phyloP scores from a whole-genome alignment of 2,797 vertebrate species.

The Podarcis siculus region DNA sequence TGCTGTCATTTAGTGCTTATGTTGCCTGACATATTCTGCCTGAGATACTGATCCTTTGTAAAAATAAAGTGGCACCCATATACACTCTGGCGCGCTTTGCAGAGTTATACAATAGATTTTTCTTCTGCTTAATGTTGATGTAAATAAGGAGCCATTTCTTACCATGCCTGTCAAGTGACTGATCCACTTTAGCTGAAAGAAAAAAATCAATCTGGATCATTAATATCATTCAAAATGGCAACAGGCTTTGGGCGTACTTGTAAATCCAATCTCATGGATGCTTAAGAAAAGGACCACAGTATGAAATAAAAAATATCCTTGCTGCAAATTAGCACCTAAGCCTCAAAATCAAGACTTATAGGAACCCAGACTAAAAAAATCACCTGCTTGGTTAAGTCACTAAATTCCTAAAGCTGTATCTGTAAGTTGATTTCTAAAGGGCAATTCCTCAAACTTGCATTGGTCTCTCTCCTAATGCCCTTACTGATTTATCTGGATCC shows the following conservation, averaged over 20 bases:
- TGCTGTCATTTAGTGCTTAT: constrained; percentile 45
- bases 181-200: constrained; percentile 55
- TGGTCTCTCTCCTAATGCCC: constrained; percentile 4
- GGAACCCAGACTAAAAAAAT: constrained; percentile 32
- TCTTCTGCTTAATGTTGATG: not conserved
- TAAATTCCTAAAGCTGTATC: constrained; percentile 34
- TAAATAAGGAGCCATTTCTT: constrained; percentile 31
- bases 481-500: not conserved
- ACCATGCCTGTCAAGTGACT: constrained; percentile 63
- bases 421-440: not conserved
- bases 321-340: constrained; percentile 40
- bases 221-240: constrained; percentile 55
- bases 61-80: constrained; percentile 31
- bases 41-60: constrained; percentile 44
- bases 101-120: not conserved
- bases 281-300: constrained; percentile 50
- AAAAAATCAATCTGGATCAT: constrained; percentile 54
- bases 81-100: not conserved
- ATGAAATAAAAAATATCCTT: constrained; percentile 60
- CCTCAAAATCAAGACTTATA: constrained; percentile 8
- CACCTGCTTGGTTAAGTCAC: constrained; percentile 31
- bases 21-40: constrained; percentile 54
- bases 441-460: not conserved
- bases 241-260: constrained; percentile 57
- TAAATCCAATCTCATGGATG: constrained; percentile 62